Conservation (phyloP, 2,797 vertebrate genomes). For the Borostomias antarcticus region DNA sequence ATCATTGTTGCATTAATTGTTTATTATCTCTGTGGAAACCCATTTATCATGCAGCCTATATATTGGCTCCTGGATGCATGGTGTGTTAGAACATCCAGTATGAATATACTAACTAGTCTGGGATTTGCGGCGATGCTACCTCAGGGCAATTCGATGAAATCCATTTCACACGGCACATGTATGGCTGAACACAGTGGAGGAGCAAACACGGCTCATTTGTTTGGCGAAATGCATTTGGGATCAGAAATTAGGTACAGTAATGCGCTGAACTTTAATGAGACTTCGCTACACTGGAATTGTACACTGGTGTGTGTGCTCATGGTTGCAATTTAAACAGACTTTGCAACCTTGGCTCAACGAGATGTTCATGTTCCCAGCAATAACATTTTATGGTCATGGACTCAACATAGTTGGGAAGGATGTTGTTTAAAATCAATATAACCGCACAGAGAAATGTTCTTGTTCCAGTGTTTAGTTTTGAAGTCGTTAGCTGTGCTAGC, state of each 20-base stretch:
- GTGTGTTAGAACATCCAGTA: constrained; percentile 33
- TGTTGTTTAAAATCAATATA: background rate
- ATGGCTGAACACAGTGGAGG: constrained; percentile 34
- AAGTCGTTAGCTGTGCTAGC: too few species aligned
- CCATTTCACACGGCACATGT: constrained; percentile 32
- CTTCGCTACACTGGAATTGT: background rate
- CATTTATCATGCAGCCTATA: constrained; percentile 48
- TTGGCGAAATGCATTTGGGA: constrained; percentile 38
- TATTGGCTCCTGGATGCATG: constrained; percentile 21
- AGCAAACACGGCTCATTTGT: constrained; percentile 31
- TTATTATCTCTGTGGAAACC: constrained; percentile 47
- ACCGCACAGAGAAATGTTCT: background rate
- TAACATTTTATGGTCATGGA: background rate
- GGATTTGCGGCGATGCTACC: constrained; percentile 48
- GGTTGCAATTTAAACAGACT: background rate
- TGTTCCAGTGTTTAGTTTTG: background rate
- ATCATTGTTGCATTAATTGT: constrained; percentile 59
- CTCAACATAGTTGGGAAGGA: background rate
- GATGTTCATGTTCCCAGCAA: background rate
- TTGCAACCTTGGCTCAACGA: background rate
- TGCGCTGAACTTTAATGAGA: background rate
- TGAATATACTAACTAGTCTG: constrained; percentile 32
- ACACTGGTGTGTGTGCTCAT: too few species aligned
- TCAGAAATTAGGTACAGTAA: constrained; percentile 28
- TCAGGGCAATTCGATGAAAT: constrained; percentile 46